These are phyloP conservation scores for Cassiopea andromeda DNA, from an alignment of 30 jellyfish, hydroid and myxozoan genomes.

Conservation along the genomic window DNA sequence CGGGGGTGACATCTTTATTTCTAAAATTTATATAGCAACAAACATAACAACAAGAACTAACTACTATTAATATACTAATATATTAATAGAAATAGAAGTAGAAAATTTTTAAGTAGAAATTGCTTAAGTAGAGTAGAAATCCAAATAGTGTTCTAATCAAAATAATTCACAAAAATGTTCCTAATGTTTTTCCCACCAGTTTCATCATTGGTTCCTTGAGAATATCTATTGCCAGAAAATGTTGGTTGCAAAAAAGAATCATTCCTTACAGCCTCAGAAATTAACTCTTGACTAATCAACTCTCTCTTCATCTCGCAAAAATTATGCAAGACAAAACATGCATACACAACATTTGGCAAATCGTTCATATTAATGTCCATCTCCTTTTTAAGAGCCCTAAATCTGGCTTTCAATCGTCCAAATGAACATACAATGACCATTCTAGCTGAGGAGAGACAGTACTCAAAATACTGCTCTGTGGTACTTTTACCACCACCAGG, in stretches of 20 bases:
- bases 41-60: too few relatives aligned
- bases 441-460: slow-evolving; percentile 73
- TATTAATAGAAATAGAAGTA: neutral
- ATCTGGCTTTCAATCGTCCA: slow-evolving; percentile 78
- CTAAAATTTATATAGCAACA: too few relatives aligned
- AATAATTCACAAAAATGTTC: neutral
- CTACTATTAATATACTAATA: too few relatives aligned
- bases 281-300: neutral
- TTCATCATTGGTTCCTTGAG: neutral
- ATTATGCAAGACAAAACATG: slow-evolving; percentile 53
- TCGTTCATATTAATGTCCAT: slow-evolving; percentile 55
- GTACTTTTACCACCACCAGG: slow-evolving; percentile 43
- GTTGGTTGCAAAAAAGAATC: neutral
- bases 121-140: neutral
- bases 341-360: slow-evolving; percentile 45
- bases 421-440: slow-evolving; percentile 78
- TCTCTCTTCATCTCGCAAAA: slow-evolving; percentile 49
- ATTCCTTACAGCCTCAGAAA: neutral
- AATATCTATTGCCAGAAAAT: neutral
- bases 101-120: neutral
- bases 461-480: slow-evolving; percentile 46
- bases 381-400: slow-evolving; percentile 48
- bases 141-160: neutral
- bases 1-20: too few relatives aligned
- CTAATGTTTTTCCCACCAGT: neutral